Evolutionary conservation across 2,888 invertebrate species (phyloP), one percentile per base, ranked within the genome.

Genomic region (Melinaea menophilus): DNA sequence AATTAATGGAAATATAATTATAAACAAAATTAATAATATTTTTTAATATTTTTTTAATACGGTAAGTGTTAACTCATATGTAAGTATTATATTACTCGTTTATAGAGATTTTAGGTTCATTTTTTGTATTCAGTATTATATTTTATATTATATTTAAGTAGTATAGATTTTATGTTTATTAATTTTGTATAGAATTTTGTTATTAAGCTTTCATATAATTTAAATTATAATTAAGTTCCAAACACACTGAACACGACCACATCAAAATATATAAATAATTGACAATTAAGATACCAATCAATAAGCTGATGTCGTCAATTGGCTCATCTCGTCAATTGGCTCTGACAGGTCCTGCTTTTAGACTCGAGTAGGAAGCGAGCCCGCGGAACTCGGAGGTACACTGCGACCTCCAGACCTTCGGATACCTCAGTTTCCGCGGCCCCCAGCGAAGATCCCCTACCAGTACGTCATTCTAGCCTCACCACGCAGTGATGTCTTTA

Each of bases 341-440:
- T 81, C 79, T 86, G 77, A 84, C 90, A 90, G 90, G 90, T 90
- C 84, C 89, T 90, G 85, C 84, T 90, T 79, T 90, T 90, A 88
- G 90, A 90, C 79, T 84, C 89, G 80, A 88, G 88, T 90, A 90
- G 87, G 77, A 90, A 90, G 68, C 79, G 89, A 70, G 75, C 79
- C 76, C 83, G 85, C 63, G 88, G 89, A 56, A 75, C 74, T 64
- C 80, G 90, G 69, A 82, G 90, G 70, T 90, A 90, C 78, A 90
- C 90, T 56, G 84, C 88, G 61, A 88, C 90, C 60, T 90, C 90
- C 62, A 80, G 90, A 63, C 90, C 90, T 55, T 90, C 90, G 55
- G 90, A 90, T 73, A 90, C 90, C 2, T 90, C 90, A 41, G 84
- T 90, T 75, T 90, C 90, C 67, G 90, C 88, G 70, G 90, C 90